Evolutionary conservation across 2,797 vertebrate species (phyloP).

Genomic region (Simalia tracyae): DNA sequence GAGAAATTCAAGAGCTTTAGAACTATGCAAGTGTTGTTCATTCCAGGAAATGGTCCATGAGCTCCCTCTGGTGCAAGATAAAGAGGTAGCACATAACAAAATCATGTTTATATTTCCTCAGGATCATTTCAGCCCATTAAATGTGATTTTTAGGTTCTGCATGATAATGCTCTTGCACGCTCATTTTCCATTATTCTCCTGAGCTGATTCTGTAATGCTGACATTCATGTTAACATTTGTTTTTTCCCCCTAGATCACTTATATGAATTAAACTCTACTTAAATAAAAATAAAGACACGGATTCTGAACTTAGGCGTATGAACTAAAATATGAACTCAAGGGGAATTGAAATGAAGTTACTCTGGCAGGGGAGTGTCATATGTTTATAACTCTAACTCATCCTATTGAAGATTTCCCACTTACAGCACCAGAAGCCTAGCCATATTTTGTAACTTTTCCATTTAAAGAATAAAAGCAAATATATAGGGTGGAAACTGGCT

Average conservation of each 20-base stretch:
- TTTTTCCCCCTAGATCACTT: neutral
- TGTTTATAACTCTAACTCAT: neutral
- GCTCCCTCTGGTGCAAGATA: slow-evolving; percentile 53
- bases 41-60: neutral
- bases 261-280: neutral
- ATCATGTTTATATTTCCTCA: accelerated
- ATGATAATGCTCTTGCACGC: neutral
- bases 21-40: neutral
- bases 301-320: neutral
- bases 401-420: neutral
- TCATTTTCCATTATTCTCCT: neutral
- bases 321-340: neutral
- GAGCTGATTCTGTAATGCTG: neutral
- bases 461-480: neutral
- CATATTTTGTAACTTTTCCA: neutral
- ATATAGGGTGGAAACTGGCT: neutral
- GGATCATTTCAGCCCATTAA: accelerated
- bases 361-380: neutral
- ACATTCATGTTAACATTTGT: neutral
- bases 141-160: neutral
- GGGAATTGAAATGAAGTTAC: neutral
- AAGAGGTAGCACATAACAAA: accelerated
- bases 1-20: neutral
- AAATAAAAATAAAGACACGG: neutral
- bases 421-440: neutral